Evolutionary conservation across 2,797 vertebrate genomes (phyloP).

Genomic region (Spinus olivaceus): DNA sequence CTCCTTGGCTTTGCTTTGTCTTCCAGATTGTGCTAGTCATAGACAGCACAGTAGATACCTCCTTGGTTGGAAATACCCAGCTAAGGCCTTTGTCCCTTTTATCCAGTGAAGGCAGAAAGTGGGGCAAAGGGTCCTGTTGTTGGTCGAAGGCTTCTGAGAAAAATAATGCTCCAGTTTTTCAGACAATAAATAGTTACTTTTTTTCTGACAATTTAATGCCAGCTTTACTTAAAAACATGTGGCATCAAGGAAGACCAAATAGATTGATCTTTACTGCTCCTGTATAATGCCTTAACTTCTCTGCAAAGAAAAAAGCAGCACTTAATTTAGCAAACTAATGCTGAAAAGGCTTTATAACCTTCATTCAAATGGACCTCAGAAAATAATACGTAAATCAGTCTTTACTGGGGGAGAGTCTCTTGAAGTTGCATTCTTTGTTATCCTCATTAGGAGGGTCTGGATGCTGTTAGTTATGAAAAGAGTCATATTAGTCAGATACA

Average conservation of each 20-base stretch:
- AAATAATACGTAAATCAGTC: neutral
- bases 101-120: neutral
- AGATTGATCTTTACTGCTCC: neutral
- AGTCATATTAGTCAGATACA: neutral
- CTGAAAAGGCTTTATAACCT: neutral
- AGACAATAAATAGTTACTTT: neutral
- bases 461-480: neutral
- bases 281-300: neutral
- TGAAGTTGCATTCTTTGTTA: neutral
- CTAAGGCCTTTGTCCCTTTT: neutral
- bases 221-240: neutral
- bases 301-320: neutral
- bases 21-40: neutral
- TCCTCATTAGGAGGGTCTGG: neutral
- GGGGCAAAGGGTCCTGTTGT: neutral
- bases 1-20: neutral
- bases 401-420: neutral
- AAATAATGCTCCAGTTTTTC: neutral
- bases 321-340: neutral
- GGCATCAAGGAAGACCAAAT: neutral
- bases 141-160: neutral
- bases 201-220: neutral
- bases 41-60: neutral
- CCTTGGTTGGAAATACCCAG: neutral
- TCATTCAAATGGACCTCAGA: neutral